Percentiles rank a stretch among this genome's conserved stretches.
phyloP scores from a whole-genome alignment of 1,140 invertebrate genomes.

The Heliconius melpomene region DNA sequence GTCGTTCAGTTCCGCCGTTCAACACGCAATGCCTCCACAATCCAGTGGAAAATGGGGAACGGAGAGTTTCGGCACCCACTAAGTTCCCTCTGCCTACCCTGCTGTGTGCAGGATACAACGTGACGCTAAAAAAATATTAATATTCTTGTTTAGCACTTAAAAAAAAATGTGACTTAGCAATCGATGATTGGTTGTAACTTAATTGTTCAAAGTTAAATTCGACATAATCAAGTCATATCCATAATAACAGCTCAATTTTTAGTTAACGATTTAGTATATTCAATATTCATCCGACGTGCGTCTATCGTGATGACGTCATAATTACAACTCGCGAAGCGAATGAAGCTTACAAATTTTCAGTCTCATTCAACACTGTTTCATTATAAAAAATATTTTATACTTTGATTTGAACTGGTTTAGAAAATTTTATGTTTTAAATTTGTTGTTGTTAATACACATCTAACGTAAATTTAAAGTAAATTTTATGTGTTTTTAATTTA shows the following conservation, averaged over 20 bases:
- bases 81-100: no score
- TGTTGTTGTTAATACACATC: background rate
- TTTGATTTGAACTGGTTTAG: background rate
- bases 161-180: constrained; percentile 7
- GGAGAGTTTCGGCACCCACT: no score
- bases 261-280: constrained; percentile 25
- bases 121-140: background rate
- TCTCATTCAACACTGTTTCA: background rate
- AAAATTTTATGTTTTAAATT: background rate
- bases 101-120: no score
- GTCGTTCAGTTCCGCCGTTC: no score
- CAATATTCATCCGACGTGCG: constrained; percentile 20
- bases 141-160: constrained; percentile 21
- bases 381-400: background rate
- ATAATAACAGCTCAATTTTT: constrained; percentile 28
- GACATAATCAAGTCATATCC: constrained; percentile 22
- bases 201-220: constrained; percentile 29
- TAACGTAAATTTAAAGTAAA: no score
- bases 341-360: constrained; percentile 16
- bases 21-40: no score
- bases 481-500: no score
- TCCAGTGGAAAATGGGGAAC: no score
- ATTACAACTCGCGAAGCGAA: constrained; percentile 11
- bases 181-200: constrained; percentile 30
- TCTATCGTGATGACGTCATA: background rate